A percentile compares a stretch with the other conserved stretches of the same genome.
These are phyloP conservation scores for Morone saxatilis DNA, from an alignment of 2,113 vertebrate genomes.

Conservation along the genomic window DNA sequence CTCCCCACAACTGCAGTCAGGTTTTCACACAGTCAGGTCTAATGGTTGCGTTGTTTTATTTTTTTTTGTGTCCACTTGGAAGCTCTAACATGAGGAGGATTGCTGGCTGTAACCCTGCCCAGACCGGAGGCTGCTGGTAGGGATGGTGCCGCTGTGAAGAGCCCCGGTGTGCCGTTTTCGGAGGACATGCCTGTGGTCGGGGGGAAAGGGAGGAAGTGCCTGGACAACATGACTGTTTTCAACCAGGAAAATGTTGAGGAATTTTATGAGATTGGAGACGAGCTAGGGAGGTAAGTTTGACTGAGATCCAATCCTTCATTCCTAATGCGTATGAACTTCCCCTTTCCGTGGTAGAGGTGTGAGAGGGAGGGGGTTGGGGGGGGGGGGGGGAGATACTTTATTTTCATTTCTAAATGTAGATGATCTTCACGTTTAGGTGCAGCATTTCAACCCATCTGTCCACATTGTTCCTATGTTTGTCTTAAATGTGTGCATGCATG, in stretches of 20 bases:
- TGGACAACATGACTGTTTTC: constrained; percentile 93
- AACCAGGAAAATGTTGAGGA: constrained; percentile 96
- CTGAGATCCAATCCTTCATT: neutral
- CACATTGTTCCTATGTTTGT: neutral
- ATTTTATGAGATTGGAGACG: constrained; percentile 93
- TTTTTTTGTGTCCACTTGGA: neutral
- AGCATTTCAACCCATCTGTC: neutral
- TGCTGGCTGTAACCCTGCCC: constrained; percentile 62
- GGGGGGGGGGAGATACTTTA: neutral
- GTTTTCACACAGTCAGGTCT: neutral
- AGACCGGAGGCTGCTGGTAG: constrained; percentile 78
- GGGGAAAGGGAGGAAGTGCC: constrained; percentile 59
- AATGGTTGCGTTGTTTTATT: neutral
- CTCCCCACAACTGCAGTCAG: neutral
- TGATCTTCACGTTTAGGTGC: too few relatives aligned
- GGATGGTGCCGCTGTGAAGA: constrained; percentile 77
- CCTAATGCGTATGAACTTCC: constrained; percentile 25
- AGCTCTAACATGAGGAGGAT: constrained; percentile 78
- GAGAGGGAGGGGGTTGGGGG: neutral
- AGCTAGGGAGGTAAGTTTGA: constrained; percentile 92
- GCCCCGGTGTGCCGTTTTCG: constrained; percentile 18
- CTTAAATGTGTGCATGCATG: neutral
- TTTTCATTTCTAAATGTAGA: neutral
- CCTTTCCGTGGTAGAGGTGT: neutral
- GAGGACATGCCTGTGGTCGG: constrained; percentile 58